Evolutionary conservation across 2,113 vertebrate genomes (phyloP).

Genomic region (Microcebus murinus): DNA sequence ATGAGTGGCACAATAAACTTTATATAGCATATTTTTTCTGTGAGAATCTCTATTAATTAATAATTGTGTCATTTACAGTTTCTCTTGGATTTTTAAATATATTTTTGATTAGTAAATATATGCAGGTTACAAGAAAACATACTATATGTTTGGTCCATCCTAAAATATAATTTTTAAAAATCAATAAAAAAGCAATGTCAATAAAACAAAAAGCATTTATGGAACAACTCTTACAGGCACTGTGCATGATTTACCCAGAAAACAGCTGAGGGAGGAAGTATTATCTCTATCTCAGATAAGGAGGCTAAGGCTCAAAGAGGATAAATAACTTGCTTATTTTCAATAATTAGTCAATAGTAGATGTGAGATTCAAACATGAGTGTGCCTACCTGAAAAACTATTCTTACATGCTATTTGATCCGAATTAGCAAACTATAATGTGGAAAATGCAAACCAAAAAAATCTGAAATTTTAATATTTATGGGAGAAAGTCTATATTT

Average conservation of each 20-base stretch:
- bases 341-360: not conserved
- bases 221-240: not conserved
- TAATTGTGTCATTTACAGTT: not conserved
- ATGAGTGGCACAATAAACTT: not conserved
- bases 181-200: not conserved
- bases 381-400: not conserved
- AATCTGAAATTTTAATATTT: not conserved
- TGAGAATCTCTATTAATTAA: not conserved
- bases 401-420: not conserved
- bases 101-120: not conserved
- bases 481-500: not conserved
- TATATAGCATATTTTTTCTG: not conserved
- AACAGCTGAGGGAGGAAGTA: not conserved
- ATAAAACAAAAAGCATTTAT: not conserved
- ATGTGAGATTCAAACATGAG: not conserved
- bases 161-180: conserved; percentile 16
- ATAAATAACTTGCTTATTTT: not conserved
- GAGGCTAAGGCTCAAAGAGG: not conserved
- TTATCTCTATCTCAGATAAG: not conserved
- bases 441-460: not conserved
- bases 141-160: not conserved
- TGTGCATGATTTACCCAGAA: not conserved
- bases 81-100: not conserved
- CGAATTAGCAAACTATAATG: not conserved
- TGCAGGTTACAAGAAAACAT: not conserved